phyloP scores from a whole-genome alignment of 2,888 invertebrate genomes.

The Imbricaverruca yamaguchii region DNA sequence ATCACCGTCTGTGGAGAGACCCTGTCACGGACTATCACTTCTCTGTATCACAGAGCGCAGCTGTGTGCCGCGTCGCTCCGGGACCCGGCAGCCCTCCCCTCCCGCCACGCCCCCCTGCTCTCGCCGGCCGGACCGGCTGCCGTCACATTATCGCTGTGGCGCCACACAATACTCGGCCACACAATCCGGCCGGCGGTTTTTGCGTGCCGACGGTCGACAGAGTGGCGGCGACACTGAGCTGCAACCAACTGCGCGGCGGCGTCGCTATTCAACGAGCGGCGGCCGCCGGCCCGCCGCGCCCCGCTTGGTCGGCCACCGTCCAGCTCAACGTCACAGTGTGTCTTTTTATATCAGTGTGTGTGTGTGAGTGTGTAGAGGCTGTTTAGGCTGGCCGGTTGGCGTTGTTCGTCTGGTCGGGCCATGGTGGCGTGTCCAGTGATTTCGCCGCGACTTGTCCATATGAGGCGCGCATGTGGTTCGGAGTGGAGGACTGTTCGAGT shows the following conservation, averaged over 20 bases:
- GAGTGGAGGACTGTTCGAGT: no score
- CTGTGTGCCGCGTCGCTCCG: not conserved
- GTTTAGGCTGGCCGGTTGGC: no score
- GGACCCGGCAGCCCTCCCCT: conserved; percentile 1
- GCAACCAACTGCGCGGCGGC: not conserved
- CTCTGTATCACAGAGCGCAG: not conserved
- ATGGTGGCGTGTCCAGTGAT: no score
- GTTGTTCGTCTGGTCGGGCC: no score
- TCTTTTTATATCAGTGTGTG: no score
- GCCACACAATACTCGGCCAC: not conserved
- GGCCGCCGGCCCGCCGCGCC: no score
- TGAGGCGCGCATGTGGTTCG: no score
- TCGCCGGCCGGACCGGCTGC: not conserved
- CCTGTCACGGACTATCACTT: not conserved
- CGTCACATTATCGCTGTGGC: not conserved
- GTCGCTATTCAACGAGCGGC: no score
- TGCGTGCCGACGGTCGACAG: not conserved
- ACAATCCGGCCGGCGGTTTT: conserved; percentile 1
- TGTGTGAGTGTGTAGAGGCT: no score
- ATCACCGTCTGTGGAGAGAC: not conserved
- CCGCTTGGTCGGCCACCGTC: no score
- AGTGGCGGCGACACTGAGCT: not conserved
- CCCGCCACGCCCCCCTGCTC: not conserved
- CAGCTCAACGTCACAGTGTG: no score
- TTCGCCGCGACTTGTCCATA: no score